phyloP scores from a whole-genome alignment of 2,113 vertebrate genomes.

The Paedocypris sp. region DNA sequence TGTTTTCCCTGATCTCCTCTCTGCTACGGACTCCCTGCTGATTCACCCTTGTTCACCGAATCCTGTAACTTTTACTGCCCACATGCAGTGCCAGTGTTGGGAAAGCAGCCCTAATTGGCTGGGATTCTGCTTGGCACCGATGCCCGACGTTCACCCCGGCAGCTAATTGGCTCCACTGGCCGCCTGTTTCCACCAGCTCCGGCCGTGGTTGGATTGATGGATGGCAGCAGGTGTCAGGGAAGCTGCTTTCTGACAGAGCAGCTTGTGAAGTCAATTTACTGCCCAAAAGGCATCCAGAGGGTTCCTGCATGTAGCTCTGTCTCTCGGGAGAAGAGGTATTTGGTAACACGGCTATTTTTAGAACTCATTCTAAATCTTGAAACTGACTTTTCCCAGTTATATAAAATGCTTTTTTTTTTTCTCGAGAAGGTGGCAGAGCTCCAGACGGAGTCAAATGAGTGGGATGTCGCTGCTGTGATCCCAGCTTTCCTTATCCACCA shows the following conservation, averaged over 20 bases:
- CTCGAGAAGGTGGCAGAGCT: neutral
- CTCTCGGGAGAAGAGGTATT: conserved; percentile 14
- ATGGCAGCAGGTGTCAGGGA: conserved; percentile 48
- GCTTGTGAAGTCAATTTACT: conserved; percentile 51
- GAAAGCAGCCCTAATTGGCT: conserved; percentile 50
- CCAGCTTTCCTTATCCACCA: neutral
- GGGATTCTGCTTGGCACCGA: conserved; percentile 38
- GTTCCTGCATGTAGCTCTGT: neutral
- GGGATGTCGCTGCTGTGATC: neutral
- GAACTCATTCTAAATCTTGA: conserved; percentile 15
- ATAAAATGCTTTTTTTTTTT: conserved; percentile 7
- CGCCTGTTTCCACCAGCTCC: conserved; percentile 23
- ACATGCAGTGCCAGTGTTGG: conserved; percentile 41
- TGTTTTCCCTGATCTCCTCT: conserved; percentile 10
- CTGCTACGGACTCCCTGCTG: conserved; percentile 4
- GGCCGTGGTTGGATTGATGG: conserved; percentile 44
- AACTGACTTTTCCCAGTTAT: conserved; percentile 7
- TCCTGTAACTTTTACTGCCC: conserved; percentile 40
- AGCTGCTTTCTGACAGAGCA: conserved; percentile 38
- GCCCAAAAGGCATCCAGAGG: conserved; percentile 25
- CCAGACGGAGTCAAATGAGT: neutral
- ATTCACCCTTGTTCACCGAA: conserved; percentile 13
- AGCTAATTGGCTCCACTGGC: conserved; percentile 50
- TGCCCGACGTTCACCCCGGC: conserved; percentile 39
- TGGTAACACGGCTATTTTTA: conserved; percentile 14